These are phyloP conservation scores for Anneissia japonica DNA, from an alignment of 35 echinoderm and acorn worm genomes.

Conservation along the genomic window DNA sequence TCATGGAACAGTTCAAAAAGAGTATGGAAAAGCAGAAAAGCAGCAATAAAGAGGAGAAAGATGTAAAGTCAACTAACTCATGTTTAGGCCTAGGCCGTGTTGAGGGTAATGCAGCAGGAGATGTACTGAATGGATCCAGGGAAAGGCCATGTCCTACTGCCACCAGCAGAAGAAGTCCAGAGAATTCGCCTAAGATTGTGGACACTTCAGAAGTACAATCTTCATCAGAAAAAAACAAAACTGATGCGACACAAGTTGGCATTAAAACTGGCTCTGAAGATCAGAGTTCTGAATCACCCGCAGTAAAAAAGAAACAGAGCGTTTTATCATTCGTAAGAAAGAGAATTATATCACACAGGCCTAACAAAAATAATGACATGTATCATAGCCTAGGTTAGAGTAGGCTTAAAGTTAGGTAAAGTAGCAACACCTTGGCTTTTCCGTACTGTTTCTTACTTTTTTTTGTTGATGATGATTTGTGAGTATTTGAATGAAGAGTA, in stretches of 20 bases:
- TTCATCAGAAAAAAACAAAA: neutral
- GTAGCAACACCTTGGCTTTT: no score
- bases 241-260: neutral
- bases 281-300: neutral
- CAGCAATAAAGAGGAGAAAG: neutral
- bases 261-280: neutral
- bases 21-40: slow-evolving; percentile 37
- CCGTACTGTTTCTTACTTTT: no score
- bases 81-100: neutral
- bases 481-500: no score
- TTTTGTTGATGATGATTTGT: no score
- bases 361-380: no score
- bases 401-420: no score
- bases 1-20: slow-evolving; percentile 48
- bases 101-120: neutral
- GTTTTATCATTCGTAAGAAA: slow-evolving; percentile 35
- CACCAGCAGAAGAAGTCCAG: neutral
- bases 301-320: slow-evolving; percentile 42
- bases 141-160: neutral
- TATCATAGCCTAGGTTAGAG: no score
- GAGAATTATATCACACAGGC: no score
- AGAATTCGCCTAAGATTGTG: no score
- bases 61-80: neutral
- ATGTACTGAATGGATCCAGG: neutral
- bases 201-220: no score